Conservation (phyloP, 2,888 invertebrate species). For the Lycophotia porphyrea region DNA sequence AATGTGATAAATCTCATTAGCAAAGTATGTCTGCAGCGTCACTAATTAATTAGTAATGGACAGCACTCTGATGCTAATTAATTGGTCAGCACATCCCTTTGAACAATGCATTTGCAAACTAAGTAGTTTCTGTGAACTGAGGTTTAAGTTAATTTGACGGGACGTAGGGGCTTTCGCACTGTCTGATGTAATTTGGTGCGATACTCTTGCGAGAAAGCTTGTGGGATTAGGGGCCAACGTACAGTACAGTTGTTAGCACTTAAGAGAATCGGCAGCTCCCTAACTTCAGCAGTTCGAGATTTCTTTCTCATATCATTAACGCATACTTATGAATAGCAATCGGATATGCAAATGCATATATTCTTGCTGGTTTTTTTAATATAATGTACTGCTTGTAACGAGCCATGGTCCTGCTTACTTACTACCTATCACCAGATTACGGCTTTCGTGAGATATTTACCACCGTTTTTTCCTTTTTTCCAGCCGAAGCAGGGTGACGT, state of each 20-base stretch:
- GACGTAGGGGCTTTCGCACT: not conserved
- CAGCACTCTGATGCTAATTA: not conserved
- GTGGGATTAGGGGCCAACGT: not conserved
- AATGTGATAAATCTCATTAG: conserved; percentile 9
- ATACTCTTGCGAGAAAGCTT: not conserved
- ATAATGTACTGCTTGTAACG: too few relatives aligned
- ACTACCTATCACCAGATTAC: too few relatives aligned
- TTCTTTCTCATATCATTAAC: too few relatives aligned
- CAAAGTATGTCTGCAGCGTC: not conserved
- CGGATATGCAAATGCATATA: too few relatives aligned
- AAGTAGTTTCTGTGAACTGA: not conserved
- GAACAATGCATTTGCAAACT: not conserved
- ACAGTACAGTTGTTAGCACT: not conserved
- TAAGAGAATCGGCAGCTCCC: not conserved
- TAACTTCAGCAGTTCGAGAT: too few relatives aligned
- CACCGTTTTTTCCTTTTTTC: too few relatives aligned
- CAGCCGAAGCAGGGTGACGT: too few relatives aligned
- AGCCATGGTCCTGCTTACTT: too few relatives aligned
- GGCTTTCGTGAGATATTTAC: too few relatives aligned
- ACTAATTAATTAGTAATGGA: conserved; percentile 2
- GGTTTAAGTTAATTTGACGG: not conserved
- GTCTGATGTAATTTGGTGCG: not conserved
- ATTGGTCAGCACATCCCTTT: not conserved
- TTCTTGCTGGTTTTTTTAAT: too few relatives aligned
- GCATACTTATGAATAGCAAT: too few relatives aligned